A percentile compares a stretch with the other conserved stretches of the same genome.
Conservation (phyloP, 2,113 vertebrate species). For the Rana temporaria region DNA sequence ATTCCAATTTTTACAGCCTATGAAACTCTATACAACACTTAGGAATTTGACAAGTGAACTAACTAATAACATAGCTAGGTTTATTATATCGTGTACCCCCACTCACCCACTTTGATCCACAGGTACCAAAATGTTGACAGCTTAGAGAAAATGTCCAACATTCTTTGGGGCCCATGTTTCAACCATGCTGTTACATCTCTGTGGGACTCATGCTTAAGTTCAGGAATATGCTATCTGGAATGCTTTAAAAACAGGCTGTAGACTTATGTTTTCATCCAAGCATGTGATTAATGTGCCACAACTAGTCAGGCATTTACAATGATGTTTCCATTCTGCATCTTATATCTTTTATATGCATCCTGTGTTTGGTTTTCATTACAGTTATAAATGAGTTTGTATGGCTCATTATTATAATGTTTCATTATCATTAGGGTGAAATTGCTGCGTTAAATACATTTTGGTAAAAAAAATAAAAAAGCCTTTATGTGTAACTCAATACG, state of each 20-base stretch:
- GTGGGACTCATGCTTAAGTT: background rate
- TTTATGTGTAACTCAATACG: too few species aligned
- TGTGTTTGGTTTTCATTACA: background rate
- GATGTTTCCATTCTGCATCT: background rate
- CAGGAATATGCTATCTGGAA: constrained; percentile 14
- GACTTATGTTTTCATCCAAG: constrained; percentile 1
- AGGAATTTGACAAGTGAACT: background rate
- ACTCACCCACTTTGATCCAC: constrained; percentile 9
- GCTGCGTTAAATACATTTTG: too few species aligned
- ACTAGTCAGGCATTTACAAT: constrained; percentile 9
- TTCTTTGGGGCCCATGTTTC: constrained; percentile 18
- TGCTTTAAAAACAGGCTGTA: constrained; percentile 20
- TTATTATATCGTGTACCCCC: background rate
- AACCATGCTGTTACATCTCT: background rate
- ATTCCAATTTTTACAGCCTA: background rate
- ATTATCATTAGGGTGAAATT: background rate
- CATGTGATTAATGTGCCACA: constrained; percentile 3
- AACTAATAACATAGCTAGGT: constrained; percentile 13
- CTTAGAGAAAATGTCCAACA: background rate
- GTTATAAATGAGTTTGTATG: background rate
- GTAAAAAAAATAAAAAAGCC: too few species aligned
- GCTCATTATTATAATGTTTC: background rate
- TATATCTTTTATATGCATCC: background rate
- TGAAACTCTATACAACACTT: background rate
- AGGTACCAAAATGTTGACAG: constrained; percentile 14